Percentiles rank a stretch among this genome's conserved stretches.
Evolutionary conservation across 2,113 vertebrate species (phyloP).

Genomic region (Sardina pilchardus): DNA sequence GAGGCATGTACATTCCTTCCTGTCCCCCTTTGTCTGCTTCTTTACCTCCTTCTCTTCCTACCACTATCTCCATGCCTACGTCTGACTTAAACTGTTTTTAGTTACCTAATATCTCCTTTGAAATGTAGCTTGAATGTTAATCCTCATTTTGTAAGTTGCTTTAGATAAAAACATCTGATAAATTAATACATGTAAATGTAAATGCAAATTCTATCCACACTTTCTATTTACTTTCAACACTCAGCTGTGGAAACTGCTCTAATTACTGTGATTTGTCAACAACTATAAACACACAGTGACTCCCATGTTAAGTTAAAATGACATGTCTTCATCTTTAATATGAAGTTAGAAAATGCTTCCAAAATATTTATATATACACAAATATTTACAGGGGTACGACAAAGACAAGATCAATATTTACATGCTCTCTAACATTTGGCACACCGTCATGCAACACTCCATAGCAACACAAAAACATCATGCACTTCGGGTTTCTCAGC

Average conservation of each 20-base stretch:
- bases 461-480: slow-evolving; percentile 7
- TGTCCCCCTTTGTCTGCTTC: no score
- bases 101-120: no score
- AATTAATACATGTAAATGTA: no score
- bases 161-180: no score
- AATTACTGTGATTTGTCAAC: neutral
- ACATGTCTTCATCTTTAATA: slow-evolving; percentile 28
- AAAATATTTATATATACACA: slow-evolving; percentile 41
- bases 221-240: neutral
- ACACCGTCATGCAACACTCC: slow-evolving; percentile 37
- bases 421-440: slow-evolving; percentile 39
- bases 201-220: no score
- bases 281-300: neutral
- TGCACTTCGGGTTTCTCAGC: slow-evolving; percentile 9
- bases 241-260: neutral
- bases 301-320: slow-evolving; percentile 4
- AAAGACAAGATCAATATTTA: slow-evolving; percentile 35
- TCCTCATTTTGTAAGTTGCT: no score
- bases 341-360: slow-evolving; percentile 35
- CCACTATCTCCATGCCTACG: no score
- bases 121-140: no score
- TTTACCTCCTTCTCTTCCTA: no score
- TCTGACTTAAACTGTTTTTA: no score
- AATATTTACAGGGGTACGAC: slow-evolving; percentile 48
- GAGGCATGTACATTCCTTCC: neutral